A percentile compares a stretch with the other conserved stretches of the same genome.
Evolutionary conservation across 2,113 vertebrate genomes (phyloP).

Genomic region (Leucoraja erinaceus): DNA sequence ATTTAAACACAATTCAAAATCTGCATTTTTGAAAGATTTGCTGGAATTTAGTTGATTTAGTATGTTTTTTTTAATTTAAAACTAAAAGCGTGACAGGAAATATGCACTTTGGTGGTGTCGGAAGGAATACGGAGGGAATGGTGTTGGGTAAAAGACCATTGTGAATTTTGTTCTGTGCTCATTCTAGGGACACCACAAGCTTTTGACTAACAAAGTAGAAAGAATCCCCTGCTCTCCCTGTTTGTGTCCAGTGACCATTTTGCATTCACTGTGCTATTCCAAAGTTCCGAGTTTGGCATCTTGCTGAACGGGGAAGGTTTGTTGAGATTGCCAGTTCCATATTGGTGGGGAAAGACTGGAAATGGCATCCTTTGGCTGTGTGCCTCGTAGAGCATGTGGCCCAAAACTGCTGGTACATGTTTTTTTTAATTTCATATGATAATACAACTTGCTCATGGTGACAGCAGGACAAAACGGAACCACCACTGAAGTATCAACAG

Average conservation of each 20-base stretch:
- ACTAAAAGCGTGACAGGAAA: too few species aligned
- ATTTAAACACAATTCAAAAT: neutral
- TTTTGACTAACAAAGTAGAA: neutral
- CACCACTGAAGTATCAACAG: neutral
- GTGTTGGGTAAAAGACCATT: neutral
- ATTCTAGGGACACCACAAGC: neutral
- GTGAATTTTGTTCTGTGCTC: neutral
- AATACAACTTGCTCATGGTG: neutral
- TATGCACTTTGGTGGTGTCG: neutral
- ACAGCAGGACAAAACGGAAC: neutral
- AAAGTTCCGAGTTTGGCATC: neutral
- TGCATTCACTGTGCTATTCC: neutral
- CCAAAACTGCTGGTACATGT: neutral
- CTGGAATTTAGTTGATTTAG: neutral
- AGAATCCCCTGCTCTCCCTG: neutral
- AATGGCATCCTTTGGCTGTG: neutral
- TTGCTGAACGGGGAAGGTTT: neutral
- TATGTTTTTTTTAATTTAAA: neutral
- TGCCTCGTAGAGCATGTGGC: neutral
- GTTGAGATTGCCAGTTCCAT: neutral
- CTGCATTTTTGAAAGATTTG: neutral
- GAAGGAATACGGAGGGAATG: neutral
- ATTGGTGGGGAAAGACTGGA: neutral
- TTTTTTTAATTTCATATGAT: too few species aligned
- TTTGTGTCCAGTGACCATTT: neutral